A percentile compares a stretch with the other conserved stretches of the same genome.
phyloP scores from a whole-genome alignment of 2,888 invertebrate species.

The Elegia similella region DNA sequence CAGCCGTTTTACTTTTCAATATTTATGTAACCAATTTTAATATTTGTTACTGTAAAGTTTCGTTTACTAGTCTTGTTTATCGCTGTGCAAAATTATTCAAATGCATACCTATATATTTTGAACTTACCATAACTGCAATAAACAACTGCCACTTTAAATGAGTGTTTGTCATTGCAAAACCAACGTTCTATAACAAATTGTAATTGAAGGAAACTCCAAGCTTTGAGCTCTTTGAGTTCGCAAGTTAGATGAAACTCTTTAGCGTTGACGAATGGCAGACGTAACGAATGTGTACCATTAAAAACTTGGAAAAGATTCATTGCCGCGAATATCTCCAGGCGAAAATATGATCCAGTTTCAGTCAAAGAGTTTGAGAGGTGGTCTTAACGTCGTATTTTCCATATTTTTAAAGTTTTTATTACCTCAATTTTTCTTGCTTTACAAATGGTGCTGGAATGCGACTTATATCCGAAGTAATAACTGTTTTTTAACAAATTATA shows the following conservation, averaged over 20 bases:
- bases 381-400: conserved; percentile 36
- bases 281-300: conserved; percentile 76
- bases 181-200: conserved; percentile 32
- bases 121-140: not conserved
- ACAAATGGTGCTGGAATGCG: conserved; percentile 35
- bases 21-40: no score
- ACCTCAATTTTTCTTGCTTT: conserved; percentile 52
- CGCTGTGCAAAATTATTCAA: no score
- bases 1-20: no score
- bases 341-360: conserved; percentile 63
- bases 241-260: conserved; percentile 63
- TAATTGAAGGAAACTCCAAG: conserved; percentile 47
- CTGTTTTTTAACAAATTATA: no score
- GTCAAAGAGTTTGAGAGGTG: conserved; percentile 51
- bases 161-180: not conserved
- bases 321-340: conserved; percentile 58
- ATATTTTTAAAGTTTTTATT: conserved; percentile 9
- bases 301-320: conserved; percentile 74
- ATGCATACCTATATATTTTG: not conserved
- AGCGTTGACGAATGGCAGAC: conserved; percentile 63
- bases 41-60: no score
- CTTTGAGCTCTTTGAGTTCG: conserved; percentile 57
- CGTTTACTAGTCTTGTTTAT: no score
- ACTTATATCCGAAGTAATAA: not conserved
- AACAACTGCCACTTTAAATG: no score